Evolutionary conservation across 2,888 invertebrate species (phyloP).

Genomic region (Notocelia uddmanniana): DNA sequence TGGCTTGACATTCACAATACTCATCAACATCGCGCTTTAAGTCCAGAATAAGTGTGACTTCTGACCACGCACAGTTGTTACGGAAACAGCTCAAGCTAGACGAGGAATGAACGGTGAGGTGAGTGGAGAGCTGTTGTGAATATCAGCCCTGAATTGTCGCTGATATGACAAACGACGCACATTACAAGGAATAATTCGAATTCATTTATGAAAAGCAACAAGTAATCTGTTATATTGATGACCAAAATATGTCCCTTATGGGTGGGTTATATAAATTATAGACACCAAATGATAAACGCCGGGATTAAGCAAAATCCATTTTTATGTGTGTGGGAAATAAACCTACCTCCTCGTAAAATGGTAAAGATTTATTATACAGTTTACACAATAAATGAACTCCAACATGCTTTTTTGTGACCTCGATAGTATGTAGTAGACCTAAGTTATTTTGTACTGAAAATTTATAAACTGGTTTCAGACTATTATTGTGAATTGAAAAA

Average conservation of each 20-base stretch:
- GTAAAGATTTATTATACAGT: background rate
- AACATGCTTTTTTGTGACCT: no score
- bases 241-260: background rate
- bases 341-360: background rate
- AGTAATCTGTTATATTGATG: background rate
- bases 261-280: background rate
- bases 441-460: no score
- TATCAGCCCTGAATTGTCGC: background rate
- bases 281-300: background rate
- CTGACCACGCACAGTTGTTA: background rate
- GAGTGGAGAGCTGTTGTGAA: background rate
- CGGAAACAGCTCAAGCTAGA: background rate
- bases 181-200: background rate
- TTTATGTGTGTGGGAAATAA: background rate
- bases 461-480: no score
- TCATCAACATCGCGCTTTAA: background rate
- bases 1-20: background rate
- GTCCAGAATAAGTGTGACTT: background rate
- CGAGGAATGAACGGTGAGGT: background rate
- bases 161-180: background rate
- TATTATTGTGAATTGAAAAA: no score
- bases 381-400: background rate
- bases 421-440: no score
- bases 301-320: background rate
- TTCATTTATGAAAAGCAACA: conserved; percentile 4